Percentiles rank a stretch among this genome's conserved stretches.
Evolutionary conservation across 2,113 vertebrate species (phyloP).

Genomic region (Dinomys branickii): DNA sequence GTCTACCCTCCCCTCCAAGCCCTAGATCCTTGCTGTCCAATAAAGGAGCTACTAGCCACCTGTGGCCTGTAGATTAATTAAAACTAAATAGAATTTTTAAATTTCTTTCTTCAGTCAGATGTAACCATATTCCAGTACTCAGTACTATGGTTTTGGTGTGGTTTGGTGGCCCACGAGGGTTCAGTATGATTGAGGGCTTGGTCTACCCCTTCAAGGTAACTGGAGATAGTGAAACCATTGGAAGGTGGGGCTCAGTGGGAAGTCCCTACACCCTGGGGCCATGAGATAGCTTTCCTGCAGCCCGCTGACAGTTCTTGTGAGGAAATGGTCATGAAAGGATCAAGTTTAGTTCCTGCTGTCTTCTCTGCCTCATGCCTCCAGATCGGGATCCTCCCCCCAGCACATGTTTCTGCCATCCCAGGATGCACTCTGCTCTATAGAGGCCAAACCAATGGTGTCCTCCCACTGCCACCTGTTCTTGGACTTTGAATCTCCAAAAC

Average conservation of each 20-base stretch:
- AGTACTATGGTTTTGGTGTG: not conserved
- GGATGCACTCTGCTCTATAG: not conserved
- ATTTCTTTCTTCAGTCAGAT: not conserved
- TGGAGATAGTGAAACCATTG: not conserved
- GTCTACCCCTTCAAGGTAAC: not conserved
- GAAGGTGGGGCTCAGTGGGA: not conserved
- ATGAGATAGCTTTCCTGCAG: not conserved
- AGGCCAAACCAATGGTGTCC: not conserved
- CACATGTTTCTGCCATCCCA: not conserved
- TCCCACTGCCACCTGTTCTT: not conserved
- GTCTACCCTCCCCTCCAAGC: not conserved
- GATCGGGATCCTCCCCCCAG: not conserved
- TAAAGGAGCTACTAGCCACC: not conserved
- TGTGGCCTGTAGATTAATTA: not conserved
- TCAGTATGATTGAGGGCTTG: not conserved
- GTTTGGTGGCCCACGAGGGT: not conserved
- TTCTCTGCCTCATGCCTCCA: not conserved
- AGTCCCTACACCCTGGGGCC: not conserved
- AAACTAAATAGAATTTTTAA: slow-evolving; percentile 36
- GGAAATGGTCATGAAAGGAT: not conserved
- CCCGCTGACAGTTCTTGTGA: not conserved
- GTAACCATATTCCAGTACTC: not conserved
- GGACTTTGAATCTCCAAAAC: not conserved
- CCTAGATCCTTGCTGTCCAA: not conserved
- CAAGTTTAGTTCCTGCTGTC: not conserved